A percentile compares a stretch with the other conserved stretches of the same genome.
These are phyloP conservation scores for Echinarachnius parma DNA, from an alignment of 53 echinoderm and acorn worm genomes.

Conservation along the genomic window DNA sequence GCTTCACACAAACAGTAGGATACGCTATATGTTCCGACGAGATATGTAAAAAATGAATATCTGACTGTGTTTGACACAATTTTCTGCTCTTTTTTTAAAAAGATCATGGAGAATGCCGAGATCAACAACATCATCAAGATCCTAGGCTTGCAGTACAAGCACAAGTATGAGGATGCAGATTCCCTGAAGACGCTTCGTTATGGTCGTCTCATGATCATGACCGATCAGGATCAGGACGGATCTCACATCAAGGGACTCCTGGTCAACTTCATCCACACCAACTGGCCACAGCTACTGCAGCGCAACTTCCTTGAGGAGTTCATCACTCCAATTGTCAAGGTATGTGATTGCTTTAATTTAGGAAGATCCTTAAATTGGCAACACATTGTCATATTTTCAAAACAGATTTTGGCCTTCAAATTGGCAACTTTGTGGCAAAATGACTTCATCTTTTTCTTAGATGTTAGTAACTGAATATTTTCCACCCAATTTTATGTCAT, in stretches of 20 bases:
- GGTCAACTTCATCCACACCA: conserved; percentile 86
- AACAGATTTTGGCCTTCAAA: too few species aligned
- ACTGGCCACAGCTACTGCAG: conserved; percentile 82
- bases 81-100: too few species aligned
- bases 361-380: too few species aligned
- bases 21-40: too few species aligned
- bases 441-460: too few species aligned
- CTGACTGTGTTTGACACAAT: too few species aligned
- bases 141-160: conserved; percentile 89
- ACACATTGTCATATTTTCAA: too few species aligned
- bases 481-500: too few species aligned
- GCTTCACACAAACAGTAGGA: too few species aligned
- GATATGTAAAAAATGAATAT: too few species aligned
- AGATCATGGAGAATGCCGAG: conserved; percentile 95
- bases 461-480: too few species aligned
- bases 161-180: conserved; percentile 69
- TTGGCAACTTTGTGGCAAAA: too few species aligned
- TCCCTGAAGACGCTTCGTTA: conserved; percentile 66
- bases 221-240: conserved; percentile 95
- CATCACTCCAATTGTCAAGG: conserved; percentile 91
- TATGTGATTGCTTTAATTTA: conserved; percentile 1
- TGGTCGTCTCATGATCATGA: conserved; percentile 89
- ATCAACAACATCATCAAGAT: conserved; percentile 93
- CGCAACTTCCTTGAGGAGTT: conserved; percentile 81
- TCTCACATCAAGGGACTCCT: conserved; percentile 92